Base-by-base conservation (phyloP, 2,888 invertebrate species). In the Tachina fera region DNA sequence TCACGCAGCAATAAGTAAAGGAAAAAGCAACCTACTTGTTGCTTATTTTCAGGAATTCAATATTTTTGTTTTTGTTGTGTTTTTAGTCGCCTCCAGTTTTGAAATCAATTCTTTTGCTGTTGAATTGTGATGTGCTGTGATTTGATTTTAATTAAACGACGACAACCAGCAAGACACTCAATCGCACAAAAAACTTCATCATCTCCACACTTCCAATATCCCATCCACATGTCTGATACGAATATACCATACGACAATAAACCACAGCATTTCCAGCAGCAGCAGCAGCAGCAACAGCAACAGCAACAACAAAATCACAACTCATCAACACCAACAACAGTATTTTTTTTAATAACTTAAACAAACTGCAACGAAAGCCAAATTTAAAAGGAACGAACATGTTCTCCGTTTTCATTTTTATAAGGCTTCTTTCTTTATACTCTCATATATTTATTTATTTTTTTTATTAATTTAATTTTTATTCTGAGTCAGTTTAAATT, bases 91-190 rank as follows among this genome's bases (percentile, higher is more conserved):
- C 49, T 74, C 10, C 56, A 74, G 19, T 13, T 68, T 75, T 65
- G 60, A 84, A 76, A 80, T 85, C 56, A 70, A 78, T 81, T 77
- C 74, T 68, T 41, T 58, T 9, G 22, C 56, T 77, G 63, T 75
- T 72, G 81, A 74, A 74, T 68, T 75, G 78, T 82, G 85, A 67
- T 79, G 75, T 82, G 85, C 60, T 79, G 75, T 82, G 85, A 86
- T 82, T 82, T 85, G 78, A 85, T 79, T 86, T 86, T 86, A 86
- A 83, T 86, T 79, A 86, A 86, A 70, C 61, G 63, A 72, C 45
- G 65, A 83, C 76, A 77, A 77, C 71, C 65, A 76, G 56, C 49
- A 31, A 31, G 31, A 31, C 31, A 6, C 31, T 31, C 60, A 61
- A 41, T 79, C 51, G 67, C 67, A 82, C 61, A 83, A 71, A 72